Base-by-base conservation (phyloP, 2,888 invertebrate species). In the Dolomedes plantarius region DNA sequence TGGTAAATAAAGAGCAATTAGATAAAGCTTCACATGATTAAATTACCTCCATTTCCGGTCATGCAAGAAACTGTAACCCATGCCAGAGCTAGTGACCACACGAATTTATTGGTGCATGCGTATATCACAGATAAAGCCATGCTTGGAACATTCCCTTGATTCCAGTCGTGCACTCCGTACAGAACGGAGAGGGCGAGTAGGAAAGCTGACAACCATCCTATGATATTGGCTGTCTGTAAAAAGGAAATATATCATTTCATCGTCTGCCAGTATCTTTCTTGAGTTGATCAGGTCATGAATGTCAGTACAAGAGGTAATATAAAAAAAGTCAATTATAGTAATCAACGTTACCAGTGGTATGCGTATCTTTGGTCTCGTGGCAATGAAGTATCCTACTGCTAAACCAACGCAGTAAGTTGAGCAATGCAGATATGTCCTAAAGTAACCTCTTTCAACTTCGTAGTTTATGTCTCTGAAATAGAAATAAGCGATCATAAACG, bases 121-220 rank as follows among this genome's bases (percentile, higher is more conserved):
- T 78, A 85, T 9, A 85, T 32, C 1, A 73, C 73, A 1, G 77
- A 72, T 1, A 85, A 16, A 2, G 27, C n/a, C 29, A 85, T 19
- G 2, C 71, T 29, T 16, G 85, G 77, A 31, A 78, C 39, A 36
- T 78, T 36, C 0, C 85, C 85, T 27, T 50, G 56, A 23, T 85
- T 85, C 85, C 85, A 85, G 16, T 78, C 77, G 31, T 56, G 62
- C 5, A 73, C 78, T 9, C 85, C 85, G 31, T 85, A 85, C 23
- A 85, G 7, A 9, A 85, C 68, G 9, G 19, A 56, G 0, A 78
- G 19, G 1, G 36, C 68, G n/a, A 73, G 11, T n/a, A 11, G 9
- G 9, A 78, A 62, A 0, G 78, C 31, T 1, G 41, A 19, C 1
- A 78, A 6, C 85, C 85, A 85, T 29, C 82, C 82, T 6, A 65